Base-by-base conservation (phyloP, 2,113 vertebrate genomes). In the Malurus alboscapulatus region DNA sequence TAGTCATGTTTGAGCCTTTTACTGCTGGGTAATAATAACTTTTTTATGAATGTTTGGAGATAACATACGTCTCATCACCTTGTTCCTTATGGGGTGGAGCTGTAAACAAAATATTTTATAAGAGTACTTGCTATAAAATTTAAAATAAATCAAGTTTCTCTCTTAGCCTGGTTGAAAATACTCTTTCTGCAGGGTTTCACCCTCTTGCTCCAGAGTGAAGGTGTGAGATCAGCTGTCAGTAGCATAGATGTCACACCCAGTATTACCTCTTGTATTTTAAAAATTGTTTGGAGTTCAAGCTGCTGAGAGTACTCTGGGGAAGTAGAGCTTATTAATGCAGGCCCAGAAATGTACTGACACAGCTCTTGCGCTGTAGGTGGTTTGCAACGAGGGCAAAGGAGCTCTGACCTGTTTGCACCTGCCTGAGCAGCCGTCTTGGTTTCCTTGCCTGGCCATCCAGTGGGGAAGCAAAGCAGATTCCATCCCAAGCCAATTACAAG, bases 31-130 rank as follows among this genome's bases (percentile, higher is more conserved):
- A 89, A 73, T 82, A 95, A 88, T 80, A 94, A 88, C 44, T 94
- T 95, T 67, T 94, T 93, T 67, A 95, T 94, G 84, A 92, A 91
- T 76, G 50, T 81, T 93, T 90, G 65, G 44, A 93, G 80, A 94
- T 83, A 92, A 78, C 88, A 83, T 93, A 90, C 19, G 7, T 87
- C 57, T 93, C 48, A 54, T 93, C 84, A 78, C 42, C 72, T 80
- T 88, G 42, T n/a, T 83, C 22, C 75, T 95, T 81, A 76, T 4
- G 1, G 45, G 18, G 34, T 54, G 42, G 61, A 92, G 90, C 90
- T 57, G 63, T 95, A 95, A 96, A 92, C 69, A 93, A 95, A 89
- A 63, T 78, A 89, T 81, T 95, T 94, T 88, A 93, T 94, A 71
- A 45, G 36, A 25, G 21, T 68, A 54, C 22, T 78, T 62, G 51